phyloP scores from a whole-genome alignment of 2,113 vertebrate genomes.

The Puntigrus tetrazona region DNA sequence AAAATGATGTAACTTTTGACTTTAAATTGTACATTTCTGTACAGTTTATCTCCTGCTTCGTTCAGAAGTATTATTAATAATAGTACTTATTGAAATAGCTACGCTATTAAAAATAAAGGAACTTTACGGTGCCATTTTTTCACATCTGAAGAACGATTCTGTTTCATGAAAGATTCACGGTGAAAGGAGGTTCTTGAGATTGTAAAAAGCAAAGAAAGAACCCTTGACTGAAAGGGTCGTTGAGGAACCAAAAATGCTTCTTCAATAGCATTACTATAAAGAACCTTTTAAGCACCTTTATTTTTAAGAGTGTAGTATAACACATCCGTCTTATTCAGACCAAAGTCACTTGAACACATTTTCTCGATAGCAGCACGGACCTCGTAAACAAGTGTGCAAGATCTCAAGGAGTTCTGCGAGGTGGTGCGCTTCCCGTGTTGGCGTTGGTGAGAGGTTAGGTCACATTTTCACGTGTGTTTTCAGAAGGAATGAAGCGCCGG shows the following conservation, averaged over 20 bases:
- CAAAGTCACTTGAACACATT: neutral
- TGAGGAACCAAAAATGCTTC: too few species aligned
- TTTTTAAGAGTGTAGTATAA: too few species aligned
- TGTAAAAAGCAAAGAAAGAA: too few species aligned
- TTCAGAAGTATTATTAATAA: neutral
- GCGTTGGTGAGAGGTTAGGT: constrained; percentile 74
- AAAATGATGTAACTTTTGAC: neutral
- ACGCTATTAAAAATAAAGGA: too few species aligned
- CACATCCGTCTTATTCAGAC: neutral
- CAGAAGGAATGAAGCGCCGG: constrained; percentile 74
- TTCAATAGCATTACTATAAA: too few species aligned
- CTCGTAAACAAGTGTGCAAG: constrained; percentile 54
- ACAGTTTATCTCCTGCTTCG: neutral
- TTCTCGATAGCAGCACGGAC: neutral
- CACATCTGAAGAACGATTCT: too few species aligned
- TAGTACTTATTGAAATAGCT: neutral
- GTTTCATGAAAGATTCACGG: too few species aligned
- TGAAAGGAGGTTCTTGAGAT: too few species aligned
- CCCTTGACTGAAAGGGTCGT: too few species aligned
- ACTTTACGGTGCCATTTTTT: too few species aligned
- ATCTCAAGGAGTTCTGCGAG: constrained; percentile 65
- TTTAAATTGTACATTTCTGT: neutral
- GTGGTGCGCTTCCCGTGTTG: constrained; percentile 50
- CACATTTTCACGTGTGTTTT: constrained; percentile 70
- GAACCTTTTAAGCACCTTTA: too few species aligned